phyloP scores from a whole-genome alignment of 1,140 invertebrate genomes.

The Heliothis virescens region DNA sequence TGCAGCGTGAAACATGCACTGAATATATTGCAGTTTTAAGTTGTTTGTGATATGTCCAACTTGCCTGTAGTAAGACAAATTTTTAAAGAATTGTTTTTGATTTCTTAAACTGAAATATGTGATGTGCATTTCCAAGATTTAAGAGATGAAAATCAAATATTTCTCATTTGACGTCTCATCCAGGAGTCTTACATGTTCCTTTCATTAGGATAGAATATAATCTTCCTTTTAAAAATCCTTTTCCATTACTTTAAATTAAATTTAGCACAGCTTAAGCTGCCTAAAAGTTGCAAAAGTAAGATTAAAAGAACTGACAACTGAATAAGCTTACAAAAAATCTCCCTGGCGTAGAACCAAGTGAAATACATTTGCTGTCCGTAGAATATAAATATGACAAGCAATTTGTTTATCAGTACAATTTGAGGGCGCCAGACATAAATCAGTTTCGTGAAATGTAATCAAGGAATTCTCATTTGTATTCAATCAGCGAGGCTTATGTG shows the following conservation, averaged over 20 bases:
- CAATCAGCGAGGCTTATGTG: not conserved
- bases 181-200: too few relatives aligned
- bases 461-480: conserved; percentile 20
- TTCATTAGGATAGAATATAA: too few relatives aligned
- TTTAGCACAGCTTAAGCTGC: too few relatives aligned
- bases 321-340: not conserved
- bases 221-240: too few relatives aligned
- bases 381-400: not conserved
- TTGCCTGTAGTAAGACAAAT: not conserved
- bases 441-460: not conserved
- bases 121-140: too few relatives aligned
- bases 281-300: too few relatives aligned
- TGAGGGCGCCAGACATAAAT: not conserved
- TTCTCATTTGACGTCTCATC: too few relatives aligned
- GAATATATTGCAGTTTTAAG: not conserved
- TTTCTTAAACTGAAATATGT: too few relatives aligned
- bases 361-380: too few relatives aligned
- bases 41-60: not conserved
- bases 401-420: not conserved
- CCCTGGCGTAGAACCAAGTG: not conserved
- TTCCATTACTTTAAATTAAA: too few relatives aligned
- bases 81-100: not conserved
- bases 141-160: too few relatives aligned
- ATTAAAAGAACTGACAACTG: too few relatives aligned
- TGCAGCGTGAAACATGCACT: not conserved